Conservation (phyloP, 2,113 vertebrate genomes). For the Scartelaos histophorus region DNA sequence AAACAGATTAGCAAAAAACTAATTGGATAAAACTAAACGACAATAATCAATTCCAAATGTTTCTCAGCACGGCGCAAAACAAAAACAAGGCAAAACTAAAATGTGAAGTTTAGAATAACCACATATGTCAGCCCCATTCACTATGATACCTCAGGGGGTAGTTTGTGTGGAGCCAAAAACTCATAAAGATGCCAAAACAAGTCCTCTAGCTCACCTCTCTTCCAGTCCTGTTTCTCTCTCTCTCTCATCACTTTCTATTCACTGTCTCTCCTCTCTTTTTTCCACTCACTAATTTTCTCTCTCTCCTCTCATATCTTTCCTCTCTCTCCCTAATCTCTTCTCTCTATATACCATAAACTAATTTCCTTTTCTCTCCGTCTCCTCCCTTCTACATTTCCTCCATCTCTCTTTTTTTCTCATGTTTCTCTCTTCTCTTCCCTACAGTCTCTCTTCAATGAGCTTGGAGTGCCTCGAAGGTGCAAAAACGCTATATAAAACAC, state of each 20-base stretch:
- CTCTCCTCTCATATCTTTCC: no score
- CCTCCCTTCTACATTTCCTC: no score
- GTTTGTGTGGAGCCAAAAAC: slow-evolving; percentile 45
- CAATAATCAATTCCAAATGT: slow-evolving; percentile 8
- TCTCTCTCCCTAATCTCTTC: no score
- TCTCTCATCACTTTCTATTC: not conserved
- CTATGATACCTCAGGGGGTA: slow-evolving; percentile 37
- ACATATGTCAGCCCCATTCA: slow-evolving; percentile 55
- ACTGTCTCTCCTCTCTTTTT: not conserved
- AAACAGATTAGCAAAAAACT: slow-evolving; percentile 24
- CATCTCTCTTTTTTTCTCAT: no score
- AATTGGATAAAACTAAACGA: slow-evolving; percentile 6
- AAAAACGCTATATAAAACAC: no score
- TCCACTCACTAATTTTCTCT: no score
- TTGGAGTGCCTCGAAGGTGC: no score
- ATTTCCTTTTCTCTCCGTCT: not conserved
- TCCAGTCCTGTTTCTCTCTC: not conserved
- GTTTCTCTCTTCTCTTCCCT: no score
- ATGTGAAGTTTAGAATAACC: slow-evolving; percentile 51
- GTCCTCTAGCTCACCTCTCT: slow-evolving; percentile 40
- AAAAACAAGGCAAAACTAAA: slow-evolving; percentile 39
- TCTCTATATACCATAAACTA: no score
- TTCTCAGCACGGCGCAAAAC: slow-evolving; percentile 5
- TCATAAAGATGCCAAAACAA: slow-evolving; percentile 41
- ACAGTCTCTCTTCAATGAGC: no score